These are phyloP conservation scores for Idaea biselata DNA, from an alignment of 2,888 invertebrate genomes.

Conservation along the genomic window DNA sequence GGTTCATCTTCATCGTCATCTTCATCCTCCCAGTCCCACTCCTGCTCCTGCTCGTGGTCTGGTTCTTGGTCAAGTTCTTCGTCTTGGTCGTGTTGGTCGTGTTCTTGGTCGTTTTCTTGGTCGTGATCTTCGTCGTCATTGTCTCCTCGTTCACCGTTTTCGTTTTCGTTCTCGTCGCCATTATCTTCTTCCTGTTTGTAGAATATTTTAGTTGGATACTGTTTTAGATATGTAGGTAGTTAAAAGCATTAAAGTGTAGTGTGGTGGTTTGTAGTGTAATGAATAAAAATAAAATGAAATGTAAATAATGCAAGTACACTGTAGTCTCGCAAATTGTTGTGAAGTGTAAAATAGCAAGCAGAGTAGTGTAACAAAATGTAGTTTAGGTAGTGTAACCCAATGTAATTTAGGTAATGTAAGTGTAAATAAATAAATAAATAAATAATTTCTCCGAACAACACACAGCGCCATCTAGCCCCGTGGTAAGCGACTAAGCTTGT, in stretches of 20 bases:
- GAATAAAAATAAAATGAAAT: neutral
- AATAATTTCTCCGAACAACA: too few relatives aligned
- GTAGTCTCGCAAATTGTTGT: too few relatives aligned
- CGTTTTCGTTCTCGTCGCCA: conserved; percentile 47
- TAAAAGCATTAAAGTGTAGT: neutral
- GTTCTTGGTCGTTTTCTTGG: neutral
- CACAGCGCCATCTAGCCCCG: too few relatives aligned
- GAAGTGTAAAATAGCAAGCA: too few relatives aligned
- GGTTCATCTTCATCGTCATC: conserved; percentile 67
- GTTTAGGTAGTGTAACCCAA: too few relatives aligned
- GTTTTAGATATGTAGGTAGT: neutral
- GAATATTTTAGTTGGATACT: neutral
- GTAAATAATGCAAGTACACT: too few relatives aligned
- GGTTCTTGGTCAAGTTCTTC: conserved; percentile 41
- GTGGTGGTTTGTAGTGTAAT: neutral
- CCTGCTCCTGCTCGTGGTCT: conserved; percentile 51
- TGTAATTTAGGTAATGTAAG: neutral
- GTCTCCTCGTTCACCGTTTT: conserved; percentile 33
- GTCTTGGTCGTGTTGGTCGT: conserved; percentile 33
- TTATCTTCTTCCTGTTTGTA: conserved; percentile 20
- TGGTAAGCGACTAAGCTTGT: too few relatives aligned
- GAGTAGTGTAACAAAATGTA: too few relatives aligned
- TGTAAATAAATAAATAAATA: too few relatives aligned
- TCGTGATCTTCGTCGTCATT: conserved; percentile 11
- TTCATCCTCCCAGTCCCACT: conserved; percentile 72